These are phyloP conservation scores for Cantharis flavilabris DNA, from an alignment of 2,888 invertebrate genomes.

Conservation along the genomic window DNA sequence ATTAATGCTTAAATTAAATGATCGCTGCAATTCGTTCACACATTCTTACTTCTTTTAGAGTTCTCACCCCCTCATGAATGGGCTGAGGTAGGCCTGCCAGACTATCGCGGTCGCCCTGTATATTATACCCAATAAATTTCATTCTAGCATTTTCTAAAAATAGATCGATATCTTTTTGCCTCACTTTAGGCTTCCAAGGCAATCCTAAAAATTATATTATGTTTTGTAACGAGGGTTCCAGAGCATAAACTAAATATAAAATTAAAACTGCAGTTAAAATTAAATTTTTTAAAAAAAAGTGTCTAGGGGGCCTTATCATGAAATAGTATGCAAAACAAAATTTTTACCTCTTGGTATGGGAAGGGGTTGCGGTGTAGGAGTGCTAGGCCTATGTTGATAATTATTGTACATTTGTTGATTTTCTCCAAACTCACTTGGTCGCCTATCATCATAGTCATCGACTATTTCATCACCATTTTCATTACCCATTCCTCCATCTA, in stretches of 20 bases:
- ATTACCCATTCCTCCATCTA: slow-evolving; percentile 66
- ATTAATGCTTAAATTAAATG: neutral
- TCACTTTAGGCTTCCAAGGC: slow-evolving; percentile 96
- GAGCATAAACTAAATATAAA: too few species aligned
- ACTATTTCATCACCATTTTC: slow-evolving; percentile 64
- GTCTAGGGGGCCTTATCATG: too few species aligned
- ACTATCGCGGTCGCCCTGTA: slow-evolving; percentile 84
- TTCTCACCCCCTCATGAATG: slow-evolving; percentile 94
- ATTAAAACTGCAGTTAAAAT: too few species aligned
- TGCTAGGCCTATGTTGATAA: slow-evolving; percentile 46
- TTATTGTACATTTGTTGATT: slow-evolving; percentile 46
- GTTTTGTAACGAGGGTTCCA: neutral
- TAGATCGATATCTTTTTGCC: slow-evolving; percentile 89
- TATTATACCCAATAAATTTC: slow-evolving; percentile 95
- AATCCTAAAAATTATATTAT: slow-evolving; percentile 58
- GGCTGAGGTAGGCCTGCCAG: slow-evolving; percentile 95
- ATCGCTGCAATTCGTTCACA: neutral
- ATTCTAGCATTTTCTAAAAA: slow-evolving; percentile 89
- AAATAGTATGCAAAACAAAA: neutral
- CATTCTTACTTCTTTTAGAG: slow-evolving; percentile 70
- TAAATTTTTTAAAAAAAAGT: too few species aligned
- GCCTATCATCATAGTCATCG: slow-evolving; percentile 60
- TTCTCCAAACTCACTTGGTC: slow-evolving; percentile 56
- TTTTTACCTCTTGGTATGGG: slow-evolving; percentile 35
- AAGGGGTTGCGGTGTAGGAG: slow-evolving; percentile 46